phyloP scores from a whole-genome alignment of 2,888 invertebrate genomes.

The Lasius fuliginosus region DNA sequence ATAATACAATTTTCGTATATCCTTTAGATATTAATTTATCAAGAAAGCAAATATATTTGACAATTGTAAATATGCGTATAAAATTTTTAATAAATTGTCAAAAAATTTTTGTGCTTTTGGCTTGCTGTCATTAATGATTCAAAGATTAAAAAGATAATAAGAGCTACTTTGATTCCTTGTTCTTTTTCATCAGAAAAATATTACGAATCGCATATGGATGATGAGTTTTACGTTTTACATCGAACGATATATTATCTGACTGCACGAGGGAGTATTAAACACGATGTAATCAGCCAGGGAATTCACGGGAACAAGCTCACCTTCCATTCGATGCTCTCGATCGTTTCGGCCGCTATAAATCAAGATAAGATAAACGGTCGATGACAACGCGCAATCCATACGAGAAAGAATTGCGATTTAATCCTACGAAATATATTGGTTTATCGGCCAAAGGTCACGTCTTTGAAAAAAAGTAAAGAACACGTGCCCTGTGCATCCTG shows the following conservation, averaged over 20 bases:
- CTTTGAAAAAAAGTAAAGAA: slow-evolving; percentile 37
- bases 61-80: not conserved
- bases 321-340: slow-evolving; percentile 20
- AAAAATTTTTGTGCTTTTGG: not conserved
- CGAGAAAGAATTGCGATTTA: slow-evolving; percentile 41
- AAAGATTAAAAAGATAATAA: not conserved
- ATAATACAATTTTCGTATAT: not conserved
- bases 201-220: not conserved
- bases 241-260: not conserved
- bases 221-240: slow-evolving; percentile 10
- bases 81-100: slow-evolving; percentile 7
- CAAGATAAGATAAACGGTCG: slow-evolving; percentile 47
- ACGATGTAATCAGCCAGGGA: slow-evolving; percentile 8
- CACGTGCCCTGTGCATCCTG: not conserved
- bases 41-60: slow-evolving; percentile 10
- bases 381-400: slow-evolving; percentile 38
- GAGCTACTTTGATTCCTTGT: not conserved
- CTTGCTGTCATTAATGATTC: not conserved
- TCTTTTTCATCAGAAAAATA: not conserved
- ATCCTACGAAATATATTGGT: slow-evolving; percentile 28
- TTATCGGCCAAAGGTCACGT: slow-evolving; percentile 16
- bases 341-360: slow-evolving; percentile 7
- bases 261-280: slow-evolving; percentile 20
- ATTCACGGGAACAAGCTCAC: not conserved
- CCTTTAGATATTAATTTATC: not conserved